A percentile compares a stretch with the other conserved stretches of the same genome.
Evolutionary conservation across 2,797 vertebrate genomes (phyloP).

Genomic region (Fistularia tabacaria): DNA sequence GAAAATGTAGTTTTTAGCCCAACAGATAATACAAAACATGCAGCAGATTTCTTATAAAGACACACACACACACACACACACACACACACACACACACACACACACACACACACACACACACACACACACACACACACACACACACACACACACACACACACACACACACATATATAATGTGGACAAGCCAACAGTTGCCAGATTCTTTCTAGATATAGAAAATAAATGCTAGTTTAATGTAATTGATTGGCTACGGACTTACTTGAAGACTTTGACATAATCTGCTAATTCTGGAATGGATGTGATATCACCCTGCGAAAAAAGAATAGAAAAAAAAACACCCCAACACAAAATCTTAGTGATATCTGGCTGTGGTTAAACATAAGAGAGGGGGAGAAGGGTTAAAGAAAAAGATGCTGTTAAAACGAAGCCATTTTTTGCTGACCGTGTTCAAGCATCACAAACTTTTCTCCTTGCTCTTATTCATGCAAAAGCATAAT

Average conservation of each 20-base stretch:
- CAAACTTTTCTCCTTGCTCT: slow-evolving; percentile 5
- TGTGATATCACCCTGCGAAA: slow-evolving; percentile 93
- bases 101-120: slow-evolving; percentile 12
- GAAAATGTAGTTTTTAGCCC: no score
- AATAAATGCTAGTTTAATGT: background rate
- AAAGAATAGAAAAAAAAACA: slow-evolving; percentile 8
- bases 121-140: slow-evolving; percentile 1
- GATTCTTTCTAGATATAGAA: slow-evolving; percentile 1
- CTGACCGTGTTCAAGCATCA: slow-evolving; percentile 5
- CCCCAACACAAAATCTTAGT: slow-evolving; percentile 14
- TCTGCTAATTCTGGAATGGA: slow-evolving; percentile 98
- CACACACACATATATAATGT: no score
- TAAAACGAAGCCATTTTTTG: slow-evolving; percentile 19
- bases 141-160: slow-evolving; percentile 3
- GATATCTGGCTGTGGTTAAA: background rate
- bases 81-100: no score
- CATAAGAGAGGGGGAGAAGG: background rate
- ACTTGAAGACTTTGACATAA: slow-evolving; percentile 99
- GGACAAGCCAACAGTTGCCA: background rate
- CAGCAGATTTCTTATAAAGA: background rate
- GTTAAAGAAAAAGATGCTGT: slow-evolving; percentile 4
- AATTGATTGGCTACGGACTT: slow-evolving; percentile 67
- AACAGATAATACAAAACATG: no score
- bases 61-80: slow-evolving; percentile 10
- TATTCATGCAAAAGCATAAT: slow-evolving; percentile 11